Base-by-base conservation (phyloP, 2,888 invertebrate species). In the Phyto melanocephala region DNA sequence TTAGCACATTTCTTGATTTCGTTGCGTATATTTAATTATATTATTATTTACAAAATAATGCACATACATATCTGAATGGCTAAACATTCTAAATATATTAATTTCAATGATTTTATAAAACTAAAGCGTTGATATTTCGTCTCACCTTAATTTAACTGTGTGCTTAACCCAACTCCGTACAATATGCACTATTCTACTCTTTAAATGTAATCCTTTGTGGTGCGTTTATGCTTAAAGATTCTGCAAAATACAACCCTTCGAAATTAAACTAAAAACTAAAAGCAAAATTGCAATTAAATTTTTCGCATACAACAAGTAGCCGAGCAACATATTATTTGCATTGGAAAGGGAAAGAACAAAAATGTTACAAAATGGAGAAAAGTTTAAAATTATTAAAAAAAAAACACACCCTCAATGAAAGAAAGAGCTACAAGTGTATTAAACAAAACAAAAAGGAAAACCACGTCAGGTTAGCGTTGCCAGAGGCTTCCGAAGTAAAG, bases 221-320 rank as follows among this genome's bases (percentile, higher is more conserved):
- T n/a, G n/a, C 5, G 0, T 62, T n/a, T 56, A 24, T 58, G 24
- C 65, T 71, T 58, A 11, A 70, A 33, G 67, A 56, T 52, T 65
- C 50, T 62, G 67, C 71, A 74, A 71, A 45, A 71, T 82, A 79
- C 82, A 82, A 82, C 79, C 82, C 82, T 79, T 75, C 33, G 2
- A 35, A 47, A 3, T 35, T 42, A 45, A 3, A 40, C 7, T 28
- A 62, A 72, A 7, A 37, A 33, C n/a, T 33, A 37, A 10, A 28
- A 5, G 28, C 3, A 56, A 33, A 67, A 52, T 42, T 71, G 15
- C 65, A 76, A 75, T 52, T 71, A 67, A 1, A 68, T 7, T 52
- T 72, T 76, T 58, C 45, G 52, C 68, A 80, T 65, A 83, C 83
- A 83, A 83, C 83, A 83, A 80, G 83, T 80, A 83, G 83, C 80